These are phyloP conservation scores for Ctenochaetus hawaiiensis DNA, from an alignment of 2,797 vertebrate genomes.

Conservation along the genomic window DNA sequence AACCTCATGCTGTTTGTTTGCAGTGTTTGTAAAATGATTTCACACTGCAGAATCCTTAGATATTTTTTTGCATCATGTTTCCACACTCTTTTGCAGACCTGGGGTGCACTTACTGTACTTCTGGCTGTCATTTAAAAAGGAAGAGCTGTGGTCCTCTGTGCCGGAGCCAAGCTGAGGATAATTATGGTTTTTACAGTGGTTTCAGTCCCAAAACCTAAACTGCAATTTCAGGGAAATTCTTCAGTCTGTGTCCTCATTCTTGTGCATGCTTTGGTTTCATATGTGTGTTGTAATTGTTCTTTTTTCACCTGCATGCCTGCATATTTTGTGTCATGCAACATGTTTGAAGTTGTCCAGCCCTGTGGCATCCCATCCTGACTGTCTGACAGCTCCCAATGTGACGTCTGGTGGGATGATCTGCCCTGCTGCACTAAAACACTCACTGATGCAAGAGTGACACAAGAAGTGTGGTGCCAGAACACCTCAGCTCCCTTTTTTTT, in stretches of 20 bases:
- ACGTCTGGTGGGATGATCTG: slow-evolving; percentile 7
- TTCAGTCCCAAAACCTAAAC: no score
- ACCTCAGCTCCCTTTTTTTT: neutral
- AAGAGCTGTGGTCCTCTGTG: slow-evolving; percentile 28
- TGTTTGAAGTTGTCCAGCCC: slow-evolving; percentile 49
- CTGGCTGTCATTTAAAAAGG: slow-evolving; percentile 10
- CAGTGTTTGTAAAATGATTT: neutral
- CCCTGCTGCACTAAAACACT: slow-evolving; percentile 36
- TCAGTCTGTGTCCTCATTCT: neutral
- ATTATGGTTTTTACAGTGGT: slow-evolving; percentile 23
- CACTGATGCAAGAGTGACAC: slow-evolving; percentile 4
- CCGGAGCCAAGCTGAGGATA: slow-evolving; percentile 28
- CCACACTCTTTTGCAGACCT: neutral
- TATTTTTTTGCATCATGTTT: slow-evolving; percentile 3
- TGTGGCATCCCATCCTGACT: neutral
- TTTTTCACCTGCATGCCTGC: neutral
- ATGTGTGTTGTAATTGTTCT: neutral
- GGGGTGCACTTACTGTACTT: neutral
- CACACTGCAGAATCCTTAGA: neutral
- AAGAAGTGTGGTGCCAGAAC: neutral
- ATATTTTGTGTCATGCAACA: slow-evolving; percentile 16
- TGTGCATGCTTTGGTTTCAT: neutral
- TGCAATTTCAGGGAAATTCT: no score
- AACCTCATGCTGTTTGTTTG: no score
- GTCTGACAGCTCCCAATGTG: slow-evolving; percentile 26